These are phyloP conservation scores for Cheumatopsyche charites DNA, from an alignment of 1,140 invertebrate species.

Conservation along the genomic window DNA sequence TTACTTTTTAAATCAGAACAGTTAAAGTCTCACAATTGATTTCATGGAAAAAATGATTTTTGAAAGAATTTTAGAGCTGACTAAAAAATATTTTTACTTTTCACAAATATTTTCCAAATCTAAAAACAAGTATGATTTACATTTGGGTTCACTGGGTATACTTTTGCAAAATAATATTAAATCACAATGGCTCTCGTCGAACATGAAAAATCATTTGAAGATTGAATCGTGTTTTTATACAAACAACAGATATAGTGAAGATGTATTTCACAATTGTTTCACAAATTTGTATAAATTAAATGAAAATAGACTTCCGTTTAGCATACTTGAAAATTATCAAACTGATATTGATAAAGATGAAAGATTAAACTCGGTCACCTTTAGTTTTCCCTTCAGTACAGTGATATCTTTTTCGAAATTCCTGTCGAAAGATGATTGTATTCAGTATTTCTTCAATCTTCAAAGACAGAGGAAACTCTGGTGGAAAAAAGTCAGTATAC, in stretches of 20 bases:
- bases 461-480: conserved; percentile 78
- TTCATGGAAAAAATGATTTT: conserved; percentile 44
- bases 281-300: conserved; percentile 51
- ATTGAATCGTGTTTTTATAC: conserved; percentile 56
- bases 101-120: conserved; percentile 51
- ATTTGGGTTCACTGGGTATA: conserved; percentile 61
- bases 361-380: conserved; percentile 42
- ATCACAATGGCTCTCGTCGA: conserved; percentile 63
- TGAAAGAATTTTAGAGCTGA: conserved; percentile 55
- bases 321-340: conserved; percentile 50
- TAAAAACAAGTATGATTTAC: conserved; percentile 52
- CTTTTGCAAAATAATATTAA: conserved; percentile 63
- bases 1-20: conserved; percentile 50
- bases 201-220: conserved; percentile 61
- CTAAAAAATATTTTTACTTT: conserved; percentile 51
- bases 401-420: conserved; percentile 50
- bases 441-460: conserved; percentile 69
- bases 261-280: conserved; percentile 52
- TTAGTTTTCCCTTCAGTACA: conserved; percentile 33
- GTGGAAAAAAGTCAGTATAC: conserved; percentile 71
- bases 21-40: conserved; percentile 50
- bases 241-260: conserved; percentile 21
- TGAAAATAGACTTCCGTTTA: conserved; percentile 59
- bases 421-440: conserved; percentile 54
- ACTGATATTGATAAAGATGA: conserved; percentile 50